phyloP scores from a whole-genome alignment of 2,888 invertebrate species.

The Diaphora mendica region DNA sequence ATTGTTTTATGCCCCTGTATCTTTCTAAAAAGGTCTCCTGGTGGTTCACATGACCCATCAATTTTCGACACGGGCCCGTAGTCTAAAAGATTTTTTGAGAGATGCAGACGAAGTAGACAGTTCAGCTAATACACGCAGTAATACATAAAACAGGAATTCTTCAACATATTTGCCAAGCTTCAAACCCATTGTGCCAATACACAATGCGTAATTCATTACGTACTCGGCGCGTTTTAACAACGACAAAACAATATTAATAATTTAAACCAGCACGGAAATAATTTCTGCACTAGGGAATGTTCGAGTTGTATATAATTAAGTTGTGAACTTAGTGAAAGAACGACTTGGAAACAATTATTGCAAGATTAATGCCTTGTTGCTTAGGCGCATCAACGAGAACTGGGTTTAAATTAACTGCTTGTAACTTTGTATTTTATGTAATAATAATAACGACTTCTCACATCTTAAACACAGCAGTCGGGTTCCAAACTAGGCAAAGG shows the following conservation, averaged over 20 bases:
- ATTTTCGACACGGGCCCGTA: too few relatives aligned
- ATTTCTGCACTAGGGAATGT: conserved; percentile 20
- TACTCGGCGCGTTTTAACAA: conserved; percentile 52
- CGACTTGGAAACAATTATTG: not conserved
- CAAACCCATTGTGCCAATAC: conserved; percentile 31
- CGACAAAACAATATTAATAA: conserved; percentile 48
- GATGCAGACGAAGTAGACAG: too few relatives aligned
- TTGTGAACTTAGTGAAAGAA: conserved; percentile 3
- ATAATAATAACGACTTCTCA: too few relatives aligned
- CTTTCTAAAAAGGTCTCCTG: too few relatives aligned
- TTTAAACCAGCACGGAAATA: conserved; percentile 32
- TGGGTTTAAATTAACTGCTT: not conserved
- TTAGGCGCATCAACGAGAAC: not conserved
- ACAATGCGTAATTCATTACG: conserved; percentile 69
- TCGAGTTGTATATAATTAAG: conserved; percentile 5
- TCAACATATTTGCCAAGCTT: conserved; percentile 16
- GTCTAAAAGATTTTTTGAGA: too few relatives aligned
- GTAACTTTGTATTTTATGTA: not conserved
- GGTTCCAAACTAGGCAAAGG: too few relatives aligned
- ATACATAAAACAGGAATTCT: not conserved
- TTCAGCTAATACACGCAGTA: not conserved
- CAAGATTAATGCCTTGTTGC: not conserved
- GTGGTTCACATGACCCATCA: too few relatives aligned
- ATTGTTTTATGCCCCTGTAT: too few relatives aligned
- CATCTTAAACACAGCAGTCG: too few relatives aligned